phyloP scores from a whole-genome alignment of 1,140 invertebrate genomes.

The Notospermus geniculatus region DNA sequence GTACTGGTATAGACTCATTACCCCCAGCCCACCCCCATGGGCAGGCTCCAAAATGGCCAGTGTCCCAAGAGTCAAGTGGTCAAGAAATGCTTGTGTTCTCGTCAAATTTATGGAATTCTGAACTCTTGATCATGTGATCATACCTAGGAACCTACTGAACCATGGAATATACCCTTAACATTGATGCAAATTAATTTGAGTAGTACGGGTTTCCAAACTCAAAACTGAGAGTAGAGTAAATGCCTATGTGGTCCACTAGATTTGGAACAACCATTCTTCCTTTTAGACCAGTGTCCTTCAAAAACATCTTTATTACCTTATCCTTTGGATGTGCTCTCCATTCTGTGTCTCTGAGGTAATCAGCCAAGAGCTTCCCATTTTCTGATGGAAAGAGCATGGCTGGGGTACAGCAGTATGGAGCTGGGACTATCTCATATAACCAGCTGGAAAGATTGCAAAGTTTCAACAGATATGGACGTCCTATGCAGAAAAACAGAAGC shows the following conservation, averaged over 20 bases:
- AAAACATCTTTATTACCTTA: slow-evolving; percentile 32
- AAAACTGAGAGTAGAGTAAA: slow-evolving; percentile 34
- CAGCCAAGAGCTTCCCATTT: slow-evolving; percentile 23
- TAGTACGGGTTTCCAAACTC: slow-evolving; percentile 34
- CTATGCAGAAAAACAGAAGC: slow-evolving; percentile 27
- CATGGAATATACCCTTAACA: too few relatives aligned
- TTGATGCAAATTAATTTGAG: too few relatives aligned
- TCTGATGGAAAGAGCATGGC: slow-evolving; percentile 36
- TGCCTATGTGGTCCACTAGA: slow-evolving; percentile 38
- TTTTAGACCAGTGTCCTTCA: slow-evolving; percentile 13
- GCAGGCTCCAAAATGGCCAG: too few relatives aligned
- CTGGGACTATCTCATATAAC: slow-evolving; percentile 31
- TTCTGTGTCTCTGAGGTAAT: slow-evolving; percentile 26
- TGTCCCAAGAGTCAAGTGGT: too few relatives aligned
- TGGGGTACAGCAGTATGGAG: slow-evolving; percentile 41
- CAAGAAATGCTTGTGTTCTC: too few relatives aligned
- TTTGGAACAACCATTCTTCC: slow-evolving; percentile 36
- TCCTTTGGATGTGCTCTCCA: slow-evolving; percentile 32
- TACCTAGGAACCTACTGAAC: too few relatives aligned
- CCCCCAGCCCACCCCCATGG: too few relatives aligned
- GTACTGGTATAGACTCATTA: too few relatives aligned
- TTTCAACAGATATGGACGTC: slow-evolving; percentile 32
- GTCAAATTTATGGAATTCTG: too few relatives aligned
- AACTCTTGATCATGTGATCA: too few relatives aligned
- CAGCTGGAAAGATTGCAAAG: slow-evolving; percentile 30